phyloP scores from a whole-genome alignment of 2,888 invertebrate genomes.

The Prosapia bicincta region DNA sequence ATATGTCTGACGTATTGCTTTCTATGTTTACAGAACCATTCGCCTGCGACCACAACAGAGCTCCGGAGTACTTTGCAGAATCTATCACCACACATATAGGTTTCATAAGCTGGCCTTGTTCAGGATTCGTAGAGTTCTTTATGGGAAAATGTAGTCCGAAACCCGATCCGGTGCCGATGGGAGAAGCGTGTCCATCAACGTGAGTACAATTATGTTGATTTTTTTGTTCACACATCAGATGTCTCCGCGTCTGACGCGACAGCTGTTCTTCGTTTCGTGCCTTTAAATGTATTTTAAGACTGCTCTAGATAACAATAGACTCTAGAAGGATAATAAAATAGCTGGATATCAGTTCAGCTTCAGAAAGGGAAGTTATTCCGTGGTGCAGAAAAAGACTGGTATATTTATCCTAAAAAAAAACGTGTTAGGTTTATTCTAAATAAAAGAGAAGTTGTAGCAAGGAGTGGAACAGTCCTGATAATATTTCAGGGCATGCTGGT shows the following conservation, averaged over 20 bases:
- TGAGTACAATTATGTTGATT: conserved; percentile 23
- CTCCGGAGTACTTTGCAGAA: conserved; percentile 61
- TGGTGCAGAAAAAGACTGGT: too few relatives aligned
- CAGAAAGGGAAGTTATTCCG: too few relatives aligned
- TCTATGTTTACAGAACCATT: conserved; percentile 32
- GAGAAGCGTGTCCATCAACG: conserved; percentile 35
- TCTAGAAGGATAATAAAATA: background rate
- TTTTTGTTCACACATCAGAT: background rate
- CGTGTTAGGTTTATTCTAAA: too few relatives aligned
- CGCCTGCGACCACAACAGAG: conserved; percentile 59
- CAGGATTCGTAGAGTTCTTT: conserved; percentile 26
- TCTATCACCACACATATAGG: conserved; percentile 59
- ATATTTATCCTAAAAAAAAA: too few relatives aligned
- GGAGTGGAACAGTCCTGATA: too few relatives aligned
- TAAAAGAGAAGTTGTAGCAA: too few relatives aligned
- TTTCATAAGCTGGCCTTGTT: conserved; percentile 65
- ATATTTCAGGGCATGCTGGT: too few relatives aligned
- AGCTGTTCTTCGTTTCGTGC: too few relatives aligned
- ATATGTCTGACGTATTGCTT: too few relatives aligned
- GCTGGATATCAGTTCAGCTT: too few relatives aligned
- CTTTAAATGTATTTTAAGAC: too few relatives aligned
- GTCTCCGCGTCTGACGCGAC: background rate
- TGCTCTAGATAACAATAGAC: background rate
- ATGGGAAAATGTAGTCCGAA: conserved; percentile 28
- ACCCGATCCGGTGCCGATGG: conserved; percentile 33